Conservation (phyloP, 2,113 vertebrate species). For the Carassius gibelio region DNA sequence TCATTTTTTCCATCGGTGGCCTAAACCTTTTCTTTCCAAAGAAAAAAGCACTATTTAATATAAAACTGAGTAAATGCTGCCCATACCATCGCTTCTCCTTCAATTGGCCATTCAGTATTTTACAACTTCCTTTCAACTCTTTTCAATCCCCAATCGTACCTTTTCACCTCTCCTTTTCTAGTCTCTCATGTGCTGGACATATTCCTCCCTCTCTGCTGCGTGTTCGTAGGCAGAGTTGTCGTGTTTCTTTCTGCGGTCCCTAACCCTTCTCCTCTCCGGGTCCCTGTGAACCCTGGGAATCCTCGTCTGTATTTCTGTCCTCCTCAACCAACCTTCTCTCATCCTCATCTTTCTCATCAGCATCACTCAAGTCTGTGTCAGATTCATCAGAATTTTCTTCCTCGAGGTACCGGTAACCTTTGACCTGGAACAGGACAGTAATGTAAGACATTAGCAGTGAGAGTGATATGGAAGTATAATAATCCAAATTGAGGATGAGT, state of each 20-base stretch:
- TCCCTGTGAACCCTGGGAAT: slow-evolving; percentile 48
- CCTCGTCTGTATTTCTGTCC: slow-evolving; percentile 15
- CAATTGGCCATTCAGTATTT: slow-evolving; percentile 7
- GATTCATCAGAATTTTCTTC: slow-evolving; percentile 91
- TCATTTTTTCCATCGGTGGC: not conserved
- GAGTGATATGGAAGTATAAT: not conserved
- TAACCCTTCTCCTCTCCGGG: slow-evolving; percentile 45
- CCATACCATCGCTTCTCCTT: not conserved
- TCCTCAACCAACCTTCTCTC: slow-evolving; percentile 48
- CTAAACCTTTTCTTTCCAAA: not conserved
- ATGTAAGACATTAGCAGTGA: not conserved
- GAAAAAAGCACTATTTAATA: not conserved
- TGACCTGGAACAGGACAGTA: slow-evolving; percentile 67
- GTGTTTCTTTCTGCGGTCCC: not conserved
- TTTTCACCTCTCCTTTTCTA: slow-evolving; percentile 27
- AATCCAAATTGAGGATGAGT: not conserved
- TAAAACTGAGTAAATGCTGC: no score
- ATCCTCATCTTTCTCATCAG: slow-evolving; percentile 61
- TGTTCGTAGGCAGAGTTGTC: slow-evolving; percentile 51
- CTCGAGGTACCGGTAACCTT: slow-evolving; percentile 93
- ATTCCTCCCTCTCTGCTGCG: slow-evolving; percentile 63
- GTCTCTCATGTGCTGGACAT: not conserved
- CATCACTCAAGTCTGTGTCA: slow-evolving; percentile 65
- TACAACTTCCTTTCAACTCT: not conserved
- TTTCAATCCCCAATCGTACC: not conserved